Evolutionary conservation across 2,888 invertebrate species (phyloP), one percentile per base, ranked within the genome.

Genomic region (Euzetes globulus): DNA sequence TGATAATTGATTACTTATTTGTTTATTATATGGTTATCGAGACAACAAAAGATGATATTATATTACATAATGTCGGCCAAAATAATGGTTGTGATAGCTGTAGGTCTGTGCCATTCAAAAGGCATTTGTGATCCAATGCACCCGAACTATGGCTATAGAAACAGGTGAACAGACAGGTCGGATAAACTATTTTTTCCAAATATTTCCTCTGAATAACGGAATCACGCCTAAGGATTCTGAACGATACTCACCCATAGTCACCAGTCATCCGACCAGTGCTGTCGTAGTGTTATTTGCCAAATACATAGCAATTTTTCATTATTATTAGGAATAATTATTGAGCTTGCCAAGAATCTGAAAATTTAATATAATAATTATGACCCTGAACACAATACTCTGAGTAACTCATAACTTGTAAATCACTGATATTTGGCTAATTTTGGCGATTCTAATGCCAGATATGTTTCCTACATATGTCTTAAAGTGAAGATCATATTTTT

Each of bases 141-240:
- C 19, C 19, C 7, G 25, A 60, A 60, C 60, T 37, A 65, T 65
- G 9, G 37, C 33, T 33, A 33, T 33, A 65, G n/a, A 41, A 15
- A 29, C 58, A 58, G 29, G 58, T 58, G 29, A 58, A 58, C 58
- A 58, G 19, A 52, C 27, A 65, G 19, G 11, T 13, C 1, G 6
- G 33, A 11, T 58, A 65, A 29, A 17, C 13, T 6, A 33, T 65
- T 65, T 65, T 60, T 65, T 60, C 27, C 60, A 65, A 65, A 65
- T 65, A 65, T 65, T 65, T 65, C 65, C 65, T 65, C n/a, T 65
- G 19, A 60, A 65, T 65, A 65, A 65, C 65, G 65, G 65, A 65
- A 65, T 65, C 65, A 65, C 65, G 65, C 65, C 65, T 65, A 27
- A 19, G 41, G 65, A 65, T 65, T 65, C 60, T 17, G 17, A 29